phyloP scores from a whole-genome alignment of 1,140 invertebrate genomes.

The Odontomachus brunneus region DNA sequence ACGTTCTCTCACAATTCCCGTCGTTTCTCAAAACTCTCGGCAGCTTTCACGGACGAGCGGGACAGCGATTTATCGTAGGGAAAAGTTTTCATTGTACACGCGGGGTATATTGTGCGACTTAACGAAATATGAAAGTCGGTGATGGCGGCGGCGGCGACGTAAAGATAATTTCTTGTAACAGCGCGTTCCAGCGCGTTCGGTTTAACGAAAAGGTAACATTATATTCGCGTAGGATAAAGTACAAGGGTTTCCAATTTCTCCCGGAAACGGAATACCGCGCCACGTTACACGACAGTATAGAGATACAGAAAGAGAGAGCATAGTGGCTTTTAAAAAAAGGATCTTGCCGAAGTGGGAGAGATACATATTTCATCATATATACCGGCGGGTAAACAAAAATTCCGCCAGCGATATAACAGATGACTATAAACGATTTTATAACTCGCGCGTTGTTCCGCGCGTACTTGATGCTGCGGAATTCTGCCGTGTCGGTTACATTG shows the following conservation, averaged over 20 bases:
- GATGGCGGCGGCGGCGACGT: not conserved
- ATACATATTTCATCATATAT: not conserved
- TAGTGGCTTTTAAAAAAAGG: not conserved
- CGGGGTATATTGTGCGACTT: not conserved
- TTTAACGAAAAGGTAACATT: constrained; percentile 6
- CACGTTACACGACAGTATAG: too few species aligned
- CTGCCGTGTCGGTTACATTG: constrained; percentile 11
- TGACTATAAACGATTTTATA: constrained; percentile 38
- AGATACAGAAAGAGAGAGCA: too few species aligned
- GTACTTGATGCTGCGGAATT: constrained; percentile 8
- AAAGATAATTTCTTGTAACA: constrained; percentile 8
- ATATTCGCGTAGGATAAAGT: constrained; percentile 17
- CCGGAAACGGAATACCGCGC: not conserved
- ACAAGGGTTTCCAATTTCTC: constrained; percentile 32
- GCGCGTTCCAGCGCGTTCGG: not conserved
- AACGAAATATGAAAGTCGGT: constrained; percentile 5
- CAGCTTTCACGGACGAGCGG: not conserved
- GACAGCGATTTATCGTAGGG: not conserved
- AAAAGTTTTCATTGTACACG: not conserved
- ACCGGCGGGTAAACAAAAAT: constrained; percentile 23
- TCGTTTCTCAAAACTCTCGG: constrained; percentile 1
- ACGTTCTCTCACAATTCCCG: not conserved
- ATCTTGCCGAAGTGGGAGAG: not conserved
- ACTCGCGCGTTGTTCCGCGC: not conserved
- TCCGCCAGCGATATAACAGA: constrained; percentile 14